A percentile compares a stretch with the other conserved stretches of the same genome.
Conservation (phyloP, 2,888 invertebrate species). For the Hydraecia micacea region DNA sequence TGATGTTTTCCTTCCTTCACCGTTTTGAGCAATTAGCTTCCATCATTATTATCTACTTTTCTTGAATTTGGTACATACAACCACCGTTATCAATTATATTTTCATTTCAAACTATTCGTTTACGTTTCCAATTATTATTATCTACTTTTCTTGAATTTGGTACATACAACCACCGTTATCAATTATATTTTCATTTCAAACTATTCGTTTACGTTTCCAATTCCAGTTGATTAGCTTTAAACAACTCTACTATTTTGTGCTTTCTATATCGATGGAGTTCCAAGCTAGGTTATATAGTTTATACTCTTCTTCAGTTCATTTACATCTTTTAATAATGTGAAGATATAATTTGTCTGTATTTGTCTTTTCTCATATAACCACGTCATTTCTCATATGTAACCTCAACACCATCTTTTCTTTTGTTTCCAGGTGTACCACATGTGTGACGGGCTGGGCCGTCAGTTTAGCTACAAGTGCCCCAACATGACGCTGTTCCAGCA, state of each 20-base stretch:
- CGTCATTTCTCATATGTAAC: background rate
- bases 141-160: background rate
- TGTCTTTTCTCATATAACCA: background rate
- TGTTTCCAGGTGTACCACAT: conserved; percentile 93
- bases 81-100: background rate
- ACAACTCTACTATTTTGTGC: background rate
- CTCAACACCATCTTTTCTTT: background rate
- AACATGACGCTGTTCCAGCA: conserved; percentile 95
- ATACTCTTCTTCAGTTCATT: background rate
- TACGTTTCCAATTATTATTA: too few relatives aligned
- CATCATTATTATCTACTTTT: background rate
- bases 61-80: background rate
- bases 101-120: background rate
- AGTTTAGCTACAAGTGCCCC: conserved; percentile 94
- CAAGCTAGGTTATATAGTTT: background rate
- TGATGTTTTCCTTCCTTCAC: too few relatives aligned
- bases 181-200: too few relatives aligned
- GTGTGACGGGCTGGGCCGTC: conserved; percentile 94
- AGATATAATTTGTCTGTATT: background rate
- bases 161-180: background rate
- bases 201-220: too few relatives aligned
- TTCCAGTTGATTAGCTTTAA: background rate
- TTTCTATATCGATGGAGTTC: background rate
- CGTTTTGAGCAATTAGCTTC: background rate
- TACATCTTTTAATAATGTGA: background rate